These are phyloP conservation scores for Agonum fuliginosum DNA, from an alignment of 2,888 invertebrate genomes.

Conservation along the genomic window DNA sequence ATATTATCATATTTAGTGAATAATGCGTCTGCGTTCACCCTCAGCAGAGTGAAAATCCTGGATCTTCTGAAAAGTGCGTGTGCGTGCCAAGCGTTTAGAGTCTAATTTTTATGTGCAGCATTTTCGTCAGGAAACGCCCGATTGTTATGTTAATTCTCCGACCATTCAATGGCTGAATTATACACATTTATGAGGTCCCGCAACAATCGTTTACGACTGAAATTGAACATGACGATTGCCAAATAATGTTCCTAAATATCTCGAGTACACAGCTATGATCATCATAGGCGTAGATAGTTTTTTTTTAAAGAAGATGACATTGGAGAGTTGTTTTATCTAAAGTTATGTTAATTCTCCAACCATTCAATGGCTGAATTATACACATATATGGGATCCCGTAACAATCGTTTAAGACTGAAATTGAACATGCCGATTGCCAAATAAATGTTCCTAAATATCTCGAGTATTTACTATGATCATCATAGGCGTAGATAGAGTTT, in stretches of 20 bases:
- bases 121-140: slow-evolving; percentile 27
- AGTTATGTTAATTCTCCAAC: slow-evolving; percentile 36
- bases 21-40: not conserved
- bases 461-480: not conserved
- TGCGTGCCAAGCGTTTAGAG: slow-evolving; percentile 20
- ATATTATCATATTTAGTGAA: too few species aligned
- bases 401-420: slow-evolving; percentile 43
- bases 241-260: slow-evolving; percentile 51
- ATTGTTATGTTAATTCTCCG: slow-evolving; percentile 44
- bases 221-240: slow-evolving; percentile 39
- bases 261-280: not conserved
- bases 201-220: slow-evolving; percentile 44
- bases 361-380: slow-evolving; percentile 46
- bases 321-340: too few species aligned
- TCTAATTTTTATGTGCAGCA: slow-evolving; percentile 9
- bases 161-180: slow-evolving; percentile 41
- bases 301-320: too few species aligned
- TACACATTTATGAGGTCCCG: slow-evolving; percentile 47
- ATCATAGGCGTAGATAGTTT: too few species aligned
- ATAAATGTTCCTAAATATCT: slow-evolving; percentile 46
- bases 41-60: not conserved
- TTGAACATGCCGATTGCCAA: slow-evolving; percentile 41
- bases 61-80: too few species aligned
- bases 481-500: too few species aligned
- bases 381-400: slow-evolving; percentile 44